These are phyloP conservation scores for Caloenas nicobarica DNA, from an alignment of 2,113 vertebrate genomes.

Conservation along the genomic window DNA sequence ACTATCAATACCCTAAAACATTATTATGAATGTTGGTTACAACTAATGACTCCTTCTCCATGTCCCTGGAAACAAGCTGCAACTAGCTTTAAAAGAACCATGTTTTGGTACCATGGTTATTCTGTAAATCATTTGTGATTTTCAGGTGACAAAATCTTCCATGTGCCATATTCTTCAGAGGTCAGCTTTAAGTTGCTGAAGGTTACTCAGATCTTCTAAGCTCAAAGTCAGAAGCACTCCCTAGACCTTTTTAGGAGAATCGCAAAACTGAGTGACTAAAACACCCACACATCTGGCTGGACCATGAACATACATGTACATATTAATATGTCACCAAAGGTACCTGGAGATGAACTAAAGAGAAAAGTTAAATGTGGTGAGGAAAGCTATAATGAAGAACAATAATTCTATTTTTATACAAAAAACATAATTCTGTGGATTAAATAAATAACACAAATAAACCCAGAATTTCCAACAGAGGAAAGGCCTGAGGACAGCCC, in stretches of 20 bases:
- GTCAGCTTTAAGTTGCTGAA: background rate
- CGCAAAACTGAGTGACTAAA: background rate
- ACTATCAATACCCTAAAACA: background rate
- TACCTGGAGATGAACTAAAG: background rate
- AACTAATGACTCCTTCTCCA: background rate
- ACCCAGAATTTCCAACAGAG: background rate
- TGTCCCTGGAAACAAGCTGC: background rate
- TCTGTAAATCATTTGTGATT: no score
- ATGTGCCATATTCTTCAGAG: background rate
- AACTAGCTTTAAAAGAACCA: background rate
- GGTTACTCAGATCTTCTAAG: background rate
- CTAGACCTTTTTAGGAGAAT: background rate
- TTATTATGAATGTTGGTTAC: background rate
- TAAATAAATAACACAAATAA: background rate
- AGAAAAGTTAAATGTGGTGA: background rate
- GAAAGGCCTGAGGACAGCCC: background rate
- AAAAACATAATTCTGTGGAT: background rate
- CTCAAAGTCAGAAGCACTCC: background rate
- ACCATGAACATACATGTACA: background rate
- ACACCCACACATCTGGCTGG: background rate
- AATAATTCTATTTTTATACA: background rate
- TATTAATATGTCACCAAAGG: background rate
- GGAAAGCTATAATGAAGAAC: background rate
- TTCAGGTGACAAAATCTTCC: background rate
- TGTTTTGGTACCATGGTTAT: background rate